phyloP scores from a whole-genome alignment of 2,113 vertebrate genomes.

The Lagopus muta region DNA sequence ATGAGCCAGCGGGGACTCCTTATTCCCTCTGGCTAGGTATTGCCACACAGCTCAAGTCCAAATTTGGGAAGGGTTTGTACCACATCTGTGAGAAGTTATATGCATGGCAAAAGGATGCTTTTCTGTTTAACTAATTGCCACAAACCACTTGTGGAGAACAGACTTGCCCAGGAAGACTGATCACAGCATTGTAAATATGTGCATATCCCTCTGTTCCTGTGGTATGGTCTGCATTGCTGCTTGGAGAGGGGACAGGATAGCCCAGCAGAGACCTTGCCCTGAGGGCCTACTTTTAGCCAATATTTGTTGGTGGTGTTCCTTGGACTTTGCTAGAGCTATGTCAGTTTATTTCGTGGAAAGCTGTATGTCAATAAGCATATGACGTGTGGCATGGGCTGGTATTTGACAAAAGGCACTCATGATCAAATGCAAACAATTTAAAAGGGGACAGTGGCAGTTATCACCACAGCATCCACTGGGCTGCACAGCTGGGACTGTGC shows the following conservation, averaged over 20 bases:
- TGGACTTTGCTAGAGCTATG: not conserved
- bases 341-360: not conserved
- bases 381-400: not conserved
- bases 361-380: not conserved
- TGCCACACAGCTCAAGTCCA: not conserved
- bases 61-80: not conserved
- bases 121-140: not conserved
- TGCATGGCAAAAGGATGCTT: not conserved
- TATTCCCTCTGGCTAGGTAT: not conserved
- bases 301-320: not conserved
- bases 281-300: not conserved
- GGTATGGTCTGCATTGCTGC: accelerated
- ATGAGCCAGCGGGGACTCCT: accelerated
- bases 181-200: not conserved
- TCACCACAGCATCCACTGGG: not conserved
- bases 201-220: not conserved
- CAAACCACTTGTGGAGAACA: not conserved
- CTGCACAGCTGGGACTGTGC: not conserved
- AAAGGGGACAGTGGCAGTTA: not conserved
- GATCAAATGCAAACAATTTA: not conserved
- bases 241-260: not conserved
- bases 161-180: not conserved
- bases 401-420: not conserved
- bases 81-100: not conserved
- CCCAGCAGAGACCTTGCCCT: not conserved